Conservation (phyloP, 1,140 invertebrate genomes). For the Rhopalosiphum maidis region DNA sequence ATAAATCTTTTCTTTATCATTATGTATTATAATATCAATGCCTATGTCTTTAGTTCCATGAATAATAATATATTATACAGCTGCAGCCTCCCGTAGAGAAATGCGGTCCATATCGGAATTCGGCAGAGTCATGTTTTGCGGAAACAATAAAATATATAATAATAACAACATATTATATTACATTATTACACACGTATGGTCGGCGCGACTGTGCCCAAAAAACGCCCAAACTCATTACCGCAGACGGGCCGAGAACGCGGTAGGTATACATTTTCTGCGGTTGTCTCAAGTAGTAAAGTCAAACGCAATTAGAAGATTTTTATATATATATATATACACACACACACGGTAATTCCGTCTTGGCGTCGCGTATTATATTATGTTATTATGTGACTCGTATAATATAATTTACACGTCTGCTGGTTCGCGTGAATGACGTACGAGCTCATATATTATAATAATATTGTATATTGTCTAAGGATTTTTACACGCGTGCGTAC, state of each 20-base stretch:
- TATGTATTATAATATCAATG: no score
- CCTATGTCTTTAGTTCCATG: background rate
- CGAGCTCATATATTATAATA: background rate
- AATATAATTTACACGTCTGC: background rate
- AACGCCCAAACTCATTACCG: slow-evolving; percentile 2
- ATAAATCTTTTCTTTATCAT: no score
- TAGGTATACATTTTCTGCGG: background rate
- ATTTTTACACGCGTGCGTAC: background rate
- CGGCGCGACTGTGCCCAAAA: background rate
- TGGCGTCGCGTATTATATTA: no score
- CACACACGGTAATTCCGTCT: no score
- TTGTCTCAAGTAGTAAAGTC: background rate
- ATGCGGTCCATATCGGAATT: slow-evolving; percentile 1
- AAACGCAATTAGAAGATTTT: background rate
- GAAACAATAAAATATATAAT: slow-evolving; percentile 16
- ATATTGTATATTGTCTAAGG: background rate
- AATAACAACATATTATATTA: background rate
- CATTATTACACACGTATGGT: background rate
- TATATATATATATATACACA: background rate
- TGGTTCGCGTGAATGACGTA: background rate
- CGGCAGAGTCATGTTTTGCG: slow-evolving; percentile 4
- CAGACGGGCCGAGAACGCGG: no score
- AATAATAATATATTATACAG: background rate
- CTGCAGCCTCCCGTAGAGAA: background rate
- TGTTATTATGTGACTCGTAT: no score